These are phyloP conservation scores for Pterocles burchelli DNA, from an alignment of 2,113 vertebrate species.

Conservation along the genomic window DNA sequence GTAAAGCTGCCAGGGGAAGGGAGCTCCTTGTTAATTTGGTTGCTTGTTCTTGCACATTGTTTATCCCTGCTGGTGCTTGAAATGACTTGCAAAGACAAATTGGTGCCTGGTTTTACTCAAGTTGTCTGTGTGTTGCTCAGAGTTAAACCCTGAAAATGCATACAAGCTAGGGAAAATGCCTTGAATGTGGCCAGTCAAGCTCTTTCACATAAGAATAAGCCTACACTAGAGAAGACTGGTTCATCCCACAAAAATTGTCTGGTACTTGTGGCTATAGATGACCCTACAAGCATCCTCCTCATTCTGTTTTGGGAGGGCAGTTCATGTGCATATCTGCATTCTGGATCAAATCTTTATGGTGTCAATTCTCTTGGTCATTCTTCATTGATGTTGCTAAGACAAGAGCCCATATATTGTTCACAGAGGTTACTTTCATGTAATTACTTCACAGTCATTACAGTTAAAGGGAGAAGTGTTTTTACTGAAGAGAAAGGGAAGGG, in stretches of 20 bases:
- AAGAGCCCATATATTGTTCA: neutral
- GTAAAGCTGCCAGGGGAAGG: neutral
- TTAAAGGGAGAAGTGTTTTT: neutral
- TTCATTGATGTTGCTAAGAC: neutral
- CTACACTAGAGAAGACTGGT: neutral
- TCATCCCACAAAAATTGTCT: neutral
- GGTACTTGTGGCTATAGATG: neutral
- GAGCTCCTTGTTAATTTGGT: neutral
- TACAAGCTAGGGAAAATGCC: neutral
- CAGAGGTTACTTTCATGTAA: neutral
- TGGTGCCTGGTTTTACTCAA: neutral
- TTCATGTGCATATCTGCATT: neutral
- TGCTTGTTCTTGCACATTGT: neutral
- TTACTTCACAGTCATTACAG: neutral
- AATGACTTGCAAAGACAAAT: neutral
- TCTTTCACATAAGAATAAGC: neutral
- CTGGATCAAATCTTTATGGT: neutral
- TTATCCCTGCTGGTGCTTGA: neutral
- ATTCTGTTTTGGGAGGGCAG: neutral
- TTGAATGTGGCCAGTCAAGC: neutral
- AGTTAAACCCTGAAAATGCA: neutral
- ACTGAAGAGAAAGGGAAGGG: neutral
- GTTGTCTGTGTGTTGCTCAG: neutral
- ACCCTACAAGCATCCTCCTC: neutral
- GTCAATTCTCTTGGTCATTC: neutral